Base-by-base conservation (phyloP, 2,888 invertebrate genomes). In the Macrosoma leucophasiata region DNA sequence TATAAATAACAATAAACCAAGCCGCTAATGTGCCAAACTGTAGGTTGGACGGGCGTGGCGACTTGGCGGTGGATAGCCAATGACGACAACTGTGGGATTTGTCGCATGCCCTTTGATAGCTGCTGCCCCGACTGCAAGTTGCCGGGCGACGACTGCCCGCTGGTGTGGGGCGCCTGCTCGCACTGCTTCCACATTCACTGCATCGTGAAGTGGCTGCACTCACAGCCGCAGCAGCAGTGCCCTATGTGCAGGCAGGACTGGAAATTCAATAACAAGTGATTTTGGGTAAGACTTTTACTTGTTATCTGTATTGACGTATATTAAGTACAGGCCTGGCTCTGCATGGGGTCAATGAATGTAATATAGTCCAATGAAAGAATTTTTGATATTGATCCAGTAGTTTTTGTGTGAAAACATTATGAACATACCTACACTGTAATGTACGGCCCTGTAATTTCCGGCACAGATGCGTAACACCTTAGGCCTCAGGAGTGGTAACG, bases 131-230 rank as follows among this genome's bases (percentile, higher is more conserved):
- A 98, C 76, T 98, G 98, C 82, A 96, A 96, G 77, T 86, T 96
- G 46, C 98, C 98, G 12, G 98, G 98, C 29, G 98, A 98, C 85
- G 97, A 98, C 79, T 98, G 98, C 66, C 98, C 98, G 8, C 78
- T 98, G 66, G 98, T 98, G 22, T 98, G 97, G 96, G 98, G 99
- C 40, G 93, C 95, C 63, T 99, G 99, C 76, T 95, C 97, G 5
- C 99, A 99, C 84, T 98, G 98, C 82, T 99, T 99, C 79, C 99
- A 99, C 78, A 97, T 98, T 79, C 99, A 99, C 78, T 99, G 99
- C 84, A 99, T 99, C 62, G 95, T 97, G 70, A 98, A 98, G 89
- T 99, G 99, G 99, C 87, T 98, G 29, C 96, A 98, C 68, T 94
- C 97, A 10, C 94, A 95, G 76, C 92, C 93, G 54, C 92, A 92